Conservation (phyloP, 1,140 invertebrate species). For the Zophobas morio region DNA sequence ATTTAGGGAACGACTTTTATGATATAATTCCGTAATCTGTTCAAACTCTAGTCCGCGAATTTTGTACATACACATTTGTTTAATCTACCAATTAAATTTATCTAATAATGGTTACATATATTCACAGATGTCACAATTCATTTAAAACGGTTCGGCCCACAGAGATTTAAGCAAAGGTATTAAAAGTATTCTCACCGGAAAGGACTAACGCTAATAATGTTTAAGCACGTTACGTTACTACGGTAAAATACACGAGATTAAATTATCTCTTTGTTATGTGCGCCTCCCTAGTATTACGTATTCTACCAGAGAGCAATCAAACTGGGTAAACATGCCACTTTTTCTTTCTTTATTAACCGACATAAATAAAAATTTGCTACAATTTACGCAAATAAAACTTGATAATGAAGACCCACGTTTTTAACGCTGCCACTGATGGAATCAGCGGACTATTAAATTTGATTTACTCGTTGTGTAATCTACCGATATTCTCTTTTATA, state of each 20-base stretch:
- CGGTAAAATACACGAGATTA: conserved; percentile 36
- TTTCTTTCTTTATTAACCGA: conserved; percentile 21
- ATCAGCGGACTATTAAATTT: too few relatives aligned
- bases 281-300: background rate
- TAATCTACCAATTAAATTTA: conserved; percentile 9
- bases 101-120: conserved; percentile 20
- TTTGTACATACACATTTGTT: too few relatives aligned
- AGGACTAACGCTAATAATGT: conserved; percentile 34
- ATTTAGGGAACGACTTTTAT: too few relatives aligned
- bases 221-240: conserved; percentile 27
- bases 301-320: conserved; percentile 14
- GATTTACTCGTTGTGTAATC: too few relatives aligned
- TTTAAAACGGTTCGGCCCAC: conserved; percentile 18
- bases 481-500: too few relatives aligned
- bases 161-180: conserved; percentile 33
- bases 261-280: conserved; percentile 34
- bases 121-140: conserved; percentile 25
- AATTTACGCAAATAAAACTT: background rate
- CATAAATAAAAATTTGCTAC: conserved; percentile 10
- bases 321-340: conserved; percentile 8
- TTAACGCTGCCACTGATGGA: too few relatives aligned
- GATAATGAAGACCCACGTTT: too few relatives aligned
- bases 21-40: too few relatives aligned
- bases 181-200: conserved; percentile 38
- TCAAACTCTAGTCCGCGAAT: too few relatives aligned